These are phyloP conservation scores for Solea solea DNA, from an alignment of 2,113 vertebrate species.

Conservation along the genomic window DNA sequence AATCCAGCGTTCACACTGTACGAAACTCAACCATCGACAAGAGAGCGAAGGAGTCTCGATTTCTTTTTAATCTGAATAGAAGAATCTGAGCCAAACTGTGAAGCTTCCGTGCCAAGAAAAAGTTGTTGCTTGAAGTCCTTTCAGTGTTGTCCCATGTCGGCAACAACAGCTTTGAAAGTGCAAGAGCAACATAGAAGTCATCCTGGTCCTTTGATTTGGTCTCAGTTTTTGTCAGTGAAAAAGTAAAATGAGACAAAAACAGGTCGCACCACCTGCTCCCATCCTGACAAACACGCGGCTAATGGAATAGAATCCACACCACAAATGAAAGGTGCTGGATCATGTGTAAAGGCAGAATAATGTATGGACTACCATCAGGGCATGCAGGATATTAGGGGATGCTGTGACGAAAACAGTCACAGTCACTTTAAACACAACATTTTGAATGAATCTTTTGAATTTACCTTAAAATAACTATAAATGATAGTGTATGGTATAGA, in stretches of 20 bases:
- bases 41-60: background rate
- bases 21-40: conserved; percentile 5
- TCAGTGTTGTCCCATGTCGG: conserved; percentile 1
- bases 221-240: background rate
- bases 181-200: background rate
- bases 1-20: conserved; percentile 15
- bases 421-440: too few species aligned
- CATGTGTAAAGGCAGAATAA: too few species aligned
- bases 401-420: too few species aligned
- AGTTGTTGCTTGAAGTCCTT: conserved; percentile 19
- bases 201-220: background rate
- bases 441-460: too few species aligned
- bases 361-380: too few species aligned
- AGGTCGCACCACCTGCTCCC: background rate
- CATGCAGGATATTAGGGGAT: too few species aligned
- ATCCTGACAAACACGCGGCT: background rate
- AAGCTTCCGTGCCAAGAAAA: background rate
- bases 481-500: too few species aligned
- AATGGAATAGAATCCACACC: too few species aligned
- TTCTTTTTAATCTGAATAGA: background rate
- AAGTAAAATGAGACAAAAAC: background rate
- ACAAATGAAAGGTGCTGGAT: too few species aligned
- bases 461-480: too few species aligned
- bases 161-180: conserved; percentile 1
- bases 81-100: background rate